A percentile compares a stretch with the other conserved stretches of the same genome.
Evolutionary conservation across 1,140 invertebrate species (phyloP).

Genomic region (Acyrthosiphon pisum): DNA sequence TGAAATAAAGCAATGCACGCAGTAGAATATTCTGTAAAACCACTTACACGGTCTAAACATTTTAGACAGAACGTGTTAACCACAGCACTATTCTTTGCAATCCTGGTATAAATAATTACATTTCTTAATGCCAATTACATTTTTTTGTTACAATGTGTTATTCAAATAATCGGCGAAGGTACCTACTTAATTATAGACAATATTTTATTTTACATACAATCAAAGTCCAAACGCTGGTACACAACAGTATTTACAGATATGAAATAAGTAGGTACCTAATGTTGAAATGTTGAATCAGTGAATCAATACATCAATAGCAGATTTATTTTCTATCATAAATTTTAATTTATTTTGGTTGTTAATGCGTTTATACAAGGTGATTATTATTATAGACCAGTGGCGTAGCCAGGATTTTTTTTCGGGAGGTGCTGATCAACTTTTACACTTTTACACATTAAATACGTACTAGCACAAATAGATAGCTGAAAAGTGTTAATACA

Average conservation of each 20-base stretch:
- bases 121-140: neutral
- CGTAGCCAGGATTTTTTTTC: no score
- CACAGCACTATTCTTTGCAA: neutral
- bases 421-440: no score
- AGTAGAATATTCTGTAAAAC: neutral
- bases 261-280: neutral
- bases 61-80: neutral
- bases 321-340: neutral
- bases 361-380: neutral
- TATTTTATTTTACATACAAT: neutral
- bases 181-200: neutral
- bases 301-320: neutral
- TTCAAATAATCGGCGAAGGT: neutral
- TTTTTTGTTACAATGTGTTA: neutral
- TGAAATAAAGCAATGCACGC: neutral
- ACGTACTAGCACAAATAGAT: no score
- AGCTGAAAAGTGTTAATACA: no score
- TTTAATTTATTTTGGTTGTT: neutral
- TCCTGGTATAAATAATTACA: constrained; percentile 36
- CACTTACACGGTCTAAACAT: neutral
- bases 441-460: no score
- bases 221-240: no score
- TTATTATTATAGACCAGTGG: neutral
- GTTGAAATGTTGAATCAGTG: neutral
- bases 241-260: neutral